Evolutionary conservation across 2,888 invertebrate species (phyloP).

Genomic region (Aleiodes leptofemur): DNA sequence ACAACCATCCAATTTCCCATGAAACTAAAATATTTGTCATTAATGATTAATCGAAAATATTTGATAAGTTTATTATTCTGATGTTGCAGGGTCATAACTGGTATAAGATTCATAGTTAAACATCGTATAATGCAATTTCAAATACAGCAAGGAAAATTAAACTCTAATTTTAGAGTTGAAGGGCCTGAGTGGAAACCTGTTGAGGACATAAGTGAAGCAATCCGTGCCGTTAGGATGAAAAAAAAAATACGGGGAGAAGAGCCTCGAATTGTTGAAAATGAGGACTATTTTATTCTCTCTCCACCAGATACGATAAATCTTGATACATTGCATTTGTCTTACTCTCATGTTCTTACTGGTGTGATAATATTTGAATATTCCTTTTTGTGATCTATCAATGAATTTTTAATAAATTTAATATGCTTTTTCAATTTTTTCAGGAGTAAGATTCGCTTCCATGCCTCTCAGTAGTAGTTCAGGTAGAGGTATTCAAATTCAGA

Average conservation of each 20-base stretch:
- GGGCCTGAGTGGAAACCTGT: background rate
- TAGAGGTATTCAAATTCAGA: background rate
- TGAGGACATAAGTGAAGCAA: no score
- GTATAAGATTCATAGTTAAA: no score
- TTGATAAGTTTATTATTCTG: background rate
- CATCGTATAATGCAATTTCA: background rate
- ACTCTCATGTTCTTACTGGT: background rate
- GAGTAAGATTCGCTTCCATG: background rate
- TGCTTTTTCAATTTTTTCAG: background rate
- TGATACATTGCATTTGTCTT: background rate
- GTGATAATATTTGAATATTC: no score
- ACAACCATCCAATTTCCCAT: no score
- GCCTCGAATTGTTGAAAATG: background rate
- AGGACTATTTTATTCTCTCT: background rate
- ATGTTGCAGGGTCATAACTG: background rate
- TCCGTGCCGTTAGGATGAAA: background rate
- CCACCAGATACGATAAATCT: background rate
- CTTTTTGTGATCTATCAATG: no score
- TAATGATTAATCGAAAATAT: background rate
- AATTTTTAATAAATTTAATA: no score
- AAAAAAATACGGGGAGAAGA: background rate
- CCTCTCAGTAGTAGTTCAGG: no score
- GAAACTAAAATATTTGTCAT: no score
- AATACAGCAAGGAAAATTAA: constrained; percentile 14
- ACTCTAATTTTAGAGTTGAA: background rate